Evolutionary conservation across 2,797 vertebrate genomes (phyloP).

Genomic region (Muraenolepis orangiensis): DNA sequence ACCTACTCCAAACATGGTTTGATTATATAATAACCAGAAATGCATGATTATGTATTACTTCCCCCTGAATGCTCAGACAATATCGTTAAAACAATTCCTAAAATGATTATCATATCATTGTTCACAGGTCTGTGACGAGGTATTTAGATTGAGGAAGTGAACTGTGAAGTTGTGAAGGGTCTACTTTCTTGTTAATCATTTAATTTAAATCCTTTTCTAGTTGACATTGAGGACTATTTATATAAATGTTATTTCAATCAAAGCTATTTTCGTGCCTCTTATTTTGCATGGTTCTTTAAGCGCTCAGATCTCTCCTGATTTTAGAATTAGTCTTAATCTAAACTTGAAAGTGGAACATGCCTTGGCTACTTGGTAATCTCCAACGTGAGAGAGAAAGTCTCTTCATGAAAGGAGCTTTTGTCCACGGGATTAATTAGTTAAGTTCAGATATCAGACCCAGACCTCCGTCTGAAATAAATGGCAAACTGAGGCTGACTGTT

Average conservation of each 20-base stretch:
- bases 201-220: neutral
- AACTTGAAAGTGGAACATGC: neutral
- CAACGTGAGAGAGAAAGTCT: conserved; percentile 38
- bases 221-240: neutral
- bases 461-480: neutral
- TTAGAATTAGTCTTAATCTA: neutral
- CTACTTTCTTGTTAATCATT: neutral
- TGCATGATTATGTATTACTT: conserved; percentile 24
- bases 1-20: conserved; percentile 27
- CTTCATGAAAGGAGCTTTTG: conserved; percentile 63
- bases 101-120: conserved; percentile 4
- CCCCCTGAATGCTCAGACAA: conserved; percentile 11
- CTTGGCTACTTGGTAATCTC: conserved; percentile 51
- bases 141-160: neutral
- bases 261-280: neutral
- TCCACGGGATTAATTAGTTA: conserved; percentile 57
- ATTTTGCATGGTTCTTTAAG: neutral
- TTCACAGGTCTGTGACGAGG: neutral
- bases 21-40: conserved; percentile 55
- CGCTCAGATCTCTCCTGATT: neutral
- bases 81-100: conserved; percentile 3
- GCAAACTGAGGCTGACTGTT: neutral
- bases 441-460: neutral
- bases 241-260: neutral
- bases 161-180: neutral